These are phyloP conservation scores for Takifugu ocellatus DNA, from an alignment of 2,797 vertebrate species.

Conservation along the genomic window DNA sequence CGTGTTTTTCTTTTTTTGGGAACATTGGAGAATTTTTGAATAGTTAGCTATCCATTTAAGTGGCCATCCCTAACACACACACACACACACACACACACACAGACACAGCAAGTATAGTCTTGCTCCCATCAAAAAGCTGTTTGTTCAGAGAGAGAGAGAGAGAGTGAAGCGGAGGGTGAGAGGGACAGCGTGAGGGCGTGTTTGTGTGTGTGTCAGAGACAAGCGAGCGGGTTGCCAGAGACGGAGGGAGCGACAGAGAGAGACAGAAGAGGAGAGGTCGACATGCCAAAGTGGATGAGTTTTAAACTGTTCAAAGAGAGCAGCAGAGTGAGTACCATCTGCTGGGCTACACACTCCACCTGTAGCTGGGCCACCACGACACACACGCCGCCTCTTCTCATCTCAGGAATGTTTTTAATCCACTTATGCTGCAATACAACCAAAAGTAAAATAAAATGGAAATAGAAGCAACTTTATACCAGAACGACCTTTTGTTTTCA, in stretches of 20 bases:
- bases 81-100: background rate
- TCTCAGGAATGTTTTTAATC: too few species aligned
- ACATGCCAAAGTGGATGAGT: conserved; percentile 84
- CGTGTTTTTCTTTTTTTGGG: too few species aligned
- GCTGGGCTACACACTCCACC: background rate
- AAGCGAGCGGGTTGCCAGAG: conserved; percentile 53
- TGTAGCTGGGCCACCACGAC: background rate
- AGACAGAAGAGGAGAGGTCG: conserved; percentile 34
- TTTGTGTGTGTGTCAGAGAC: conserved; percentile 11
- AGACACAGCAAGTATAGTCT: conserved; percentile 9
- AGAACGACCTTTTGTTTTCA: too few species aligned
- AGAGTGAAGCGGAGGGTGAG: conserved; percentile 11
- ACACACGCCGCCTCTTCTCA: background rate
- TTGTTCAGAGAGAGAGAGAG: conserved; percentile 35
- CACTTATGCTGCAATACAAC: too few species aligned
- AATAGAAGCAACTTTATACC: too few species aligned
- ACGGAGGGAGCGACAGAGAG: conserved; percentile 16
- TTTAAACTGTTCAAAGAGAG: conserved; percentile 79
- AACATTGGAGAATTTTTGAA: too few species aligned
- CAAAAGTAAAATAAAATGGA: too few species aligned
- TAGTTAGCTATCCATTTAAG: too few species aligned
- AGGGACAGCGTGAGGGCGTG: conserved; percentile 15
- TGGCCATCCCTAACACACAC: too few species aligned
- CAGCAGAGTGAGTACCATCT: conserved; percentile 73
- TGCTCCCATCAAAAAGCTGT: conserved; percentile 43